phyloP scores from a whole-genome alignment of 2,797 vertebrate species.

The Epinephelus coioides region DNA sequence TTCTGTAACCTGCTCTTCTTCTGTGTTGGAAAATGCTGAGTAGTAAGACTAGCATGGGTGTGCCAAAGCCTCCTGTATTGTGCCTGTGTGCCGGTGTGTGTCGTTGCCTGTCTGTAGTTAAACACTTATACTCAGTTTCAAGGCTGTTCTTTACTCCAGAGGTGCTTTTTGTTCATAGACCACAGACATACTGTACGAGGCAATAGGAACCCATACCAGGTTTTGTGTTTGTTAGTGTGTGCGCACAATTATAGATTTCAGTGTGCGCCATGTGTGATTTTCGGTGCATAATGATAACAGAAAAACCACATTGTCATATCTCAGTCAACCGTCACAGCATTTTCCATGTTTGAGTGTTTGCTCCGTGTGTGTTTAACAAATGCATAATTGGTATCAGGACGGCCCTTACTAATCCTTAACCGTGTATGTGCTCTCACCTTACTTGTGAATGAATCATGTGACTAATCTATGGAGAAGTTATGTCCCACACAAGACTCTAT shows the following conservation, averaged over 20 bases:
- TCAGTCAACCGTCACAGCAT: slow-evolving; percentile 45
- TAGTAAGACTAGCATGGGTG: slow-evolving; percentile 81
- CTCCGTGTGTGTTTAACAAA: slow-evolving; percentile 56
- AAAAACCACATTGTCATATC: slow-evolving; percentile 43
- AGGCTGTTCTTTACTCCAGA: slow-evolving; percentile 71
- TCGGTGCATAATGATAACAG: slow-evolving; percentile 48
- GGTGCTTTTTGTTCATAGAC: slow-evolving; percentile 69
- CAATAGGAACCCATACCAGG: slow-evolving; percentile 74
- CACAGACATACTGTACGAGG: slow-evolving; percentile 74
- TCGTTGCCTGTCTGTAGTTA: slow-evolving; percentile 75
- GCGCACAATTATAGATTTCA: slow-evolving; percentile 46
- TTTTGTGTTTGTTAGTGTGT: slow-evolving; percentile 55
- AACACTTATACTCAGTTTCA: slow-evolving; percentile 70
- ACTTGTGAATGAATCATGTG: slow-evolving; percentile 62
- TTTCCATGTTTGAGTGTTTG: slow-evolving; percentile 63
- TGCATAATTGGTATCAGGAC: slow-evolving; percentile 63
- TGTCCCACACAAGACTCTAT: slow-evolving; percentile 64
- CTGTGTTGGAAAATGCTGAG: slow-evolving; percentile 77
- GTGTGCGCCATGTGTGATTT: slow-evolving; percentile 28
- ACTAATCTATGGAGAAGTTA: slow-evolving; percentile 61
- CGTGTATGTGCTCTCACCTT: slow-evolving; percentile 60
- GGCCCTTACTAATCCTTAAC: slow-evolving; percentile 60
- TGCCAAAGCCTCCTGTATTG: slow-evolving; percentile 85
- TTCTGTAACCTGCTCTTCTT: slow-evolving; percentile 81
- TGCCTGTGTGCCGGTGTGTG: slow-evolving; percentile 81